These are phyloP conservation scores for Pteronotus mesoamericanus DNA, from an alignment of 2,797 vertebrate species.

Conservation along the genomic window DNA sequence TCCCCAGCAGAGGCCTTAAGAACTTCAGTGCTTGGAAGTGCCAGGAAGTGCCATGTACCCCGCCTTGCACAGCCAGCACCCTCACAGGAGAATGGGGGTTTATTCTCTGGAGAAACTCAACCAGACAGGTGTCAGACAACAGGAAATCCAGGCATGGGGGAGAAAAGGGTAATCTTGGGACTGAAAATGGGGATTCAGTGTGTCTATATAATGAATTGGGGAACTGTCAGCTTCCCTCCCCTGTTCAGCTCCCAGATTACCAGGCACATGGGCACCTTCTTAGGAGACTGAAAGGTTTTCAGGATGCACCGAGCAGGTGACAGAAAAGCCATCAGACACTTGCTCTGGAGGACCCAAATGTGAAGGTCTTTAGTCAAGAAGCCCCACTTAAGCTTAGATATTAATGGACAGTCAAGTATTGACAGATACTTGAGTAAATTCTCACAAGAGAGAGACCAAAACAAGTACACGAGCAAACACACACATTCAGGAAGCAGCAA, in stretches of 20 bases:
- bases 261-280: not conserved
- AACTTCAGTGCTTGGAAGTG: not conserved
- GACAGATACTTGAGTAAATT: not conserved
- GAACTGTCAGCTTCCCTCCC: not conserved
- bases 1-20: not conserved
- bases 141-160: not conserved
- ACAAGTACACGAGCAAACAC: not conserved
- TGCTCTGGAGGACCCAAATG: not conserved
- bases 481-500: not conserved
- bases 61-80: not conserved
- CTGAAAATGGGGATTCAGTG: not conserved
- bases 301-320: not conserved
- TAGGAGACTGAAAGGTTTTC: not conserved
- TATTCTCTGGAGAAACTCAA: not conserved
- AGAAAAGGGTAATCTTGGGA: not conserved
- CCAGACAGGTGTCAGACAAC: not conserved
- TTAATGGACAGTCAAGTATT: not conserved
- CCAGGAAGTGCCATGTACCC: not conserved
- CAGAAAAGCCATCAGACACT: slow-evolving; percentile 1
- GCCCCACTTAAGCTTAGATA: not conserved
- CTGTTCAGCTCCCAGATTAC: not conserved
- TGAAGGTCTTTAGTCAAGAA: not conserved
- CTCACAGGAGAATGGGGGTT: not conserved
- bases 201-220: not conserved
- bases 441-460: not conserved